phyloP scores from a whole-genome alignment of 2,888 invertebrate species.

The Tiliacea aurago region DNA sequence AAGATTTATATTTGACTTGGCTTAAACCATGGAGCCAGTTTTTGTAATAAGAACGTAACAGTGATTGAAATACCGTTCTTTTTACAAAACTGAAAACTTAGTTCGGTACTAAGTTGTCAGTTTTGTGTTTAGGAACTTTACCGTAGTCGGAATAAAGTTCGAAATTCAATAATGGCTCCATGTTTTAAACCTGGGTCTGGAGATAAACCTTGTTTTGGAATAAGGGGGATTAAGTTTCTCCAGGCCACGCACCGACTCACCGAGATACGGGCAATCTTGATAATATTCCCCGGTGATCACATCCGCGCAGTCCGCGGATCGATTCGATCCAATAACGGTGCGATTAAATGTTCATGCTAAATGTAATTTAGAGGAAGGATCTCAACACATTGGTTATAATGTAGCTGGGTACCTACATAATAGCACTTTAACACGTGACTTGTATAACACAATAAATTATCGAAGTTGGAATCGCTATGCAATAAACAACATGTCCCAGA shows the following conservation, averaged over 20 bases:
- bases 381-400: conserved; percentile 14
- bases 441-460: conserved; percentile 30
- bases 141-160: too few species aligned
- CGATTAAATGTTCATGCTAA: conserved; percentile 67
- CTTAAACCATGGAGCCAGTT: too few species aligned
- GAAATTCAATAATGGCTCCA: too few species aligned
- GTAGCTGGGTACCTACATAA: not conserved
- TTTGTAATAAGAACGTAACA: too few species aligned
- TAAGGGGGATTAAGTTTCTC: conserved; percentile 28
- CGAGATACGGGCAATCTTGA: conserved; percentile 46
- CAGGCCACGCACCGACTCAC: conserved; percentile 11
- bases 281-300: conserved; percentile 55
- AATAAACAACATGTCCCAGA: too few species aligned
- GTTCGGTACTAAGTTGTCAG: too few species aligned
- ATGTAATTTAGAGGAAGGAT: conserved; percentile 56
- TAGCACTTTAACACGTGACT: not conserved
- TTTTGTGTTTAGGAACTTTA: too few species aligned
- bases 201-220: too few species aligned
- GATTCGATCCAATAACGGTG: conserved; percentile 43
- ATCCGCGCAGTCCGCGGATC: conserved; percentile 24
- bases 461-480: not conserved
- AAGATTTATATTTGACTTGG: too few species aligned
- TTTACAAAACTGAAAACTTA: too few species aligned
- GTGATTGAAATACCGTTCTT: too few species aligned
- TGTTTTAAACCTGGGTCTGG: too few species aligned